Conservation (phyloP, 2,888 invertebrate genomes). For the Timema podura region DNA sequence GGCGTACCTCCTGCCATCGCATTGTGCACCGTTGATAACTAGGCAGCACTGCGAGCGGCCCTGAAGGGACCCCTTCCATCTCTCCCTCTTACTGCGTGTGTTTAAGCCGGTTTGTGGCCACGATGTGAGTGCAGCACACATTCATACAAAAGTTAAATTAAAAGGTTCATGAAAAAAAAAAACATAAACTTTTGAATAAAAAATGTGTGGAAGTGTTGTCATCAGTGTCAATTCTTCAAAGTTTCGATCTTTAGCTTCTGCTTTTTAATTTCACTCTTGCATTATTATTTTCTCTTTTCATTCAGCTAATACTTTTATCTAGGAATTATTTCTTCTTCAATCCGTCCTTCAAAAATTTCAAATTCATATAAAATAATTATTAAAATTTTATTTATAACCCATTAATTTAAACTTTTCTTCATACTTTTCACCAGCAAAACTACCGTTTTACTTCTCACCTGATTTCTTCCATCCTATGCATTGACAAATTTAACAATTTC, state of each 20-base stretch:
- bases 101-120: constrained; percentile 18
- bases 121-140: constrained; percentile 22
- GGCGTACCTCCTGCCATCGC: background rate
- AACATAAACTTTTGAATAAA: constrained; percentile 7
- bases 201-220: constrained; percentile 23
- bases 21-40: constrained; percentile 6
- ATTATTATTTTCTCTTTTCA: background rate
- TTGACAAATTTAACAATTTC: background rate
- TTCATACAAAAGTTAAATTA: constrained; percentile 10
- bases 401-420: background rate
- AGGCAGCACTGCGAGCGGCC: constrained; percentile 13
- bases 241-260: constrained; percentile 14
- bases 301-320: constrained; percentile 11
- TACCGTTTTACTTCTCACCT: background rate
- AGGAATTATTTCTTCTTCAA: constrained; percentile 19
- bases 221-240: constrained; percentile 23
- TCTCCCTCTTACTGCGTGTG: constrained; percentile 19
- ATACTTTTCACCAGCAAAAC: background rate
- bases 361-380: constrained; percentile 9
- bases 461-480: background rate
- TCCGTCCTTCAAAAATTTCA: constrained; percentile 20
- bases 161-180: constrained; percentile 13
- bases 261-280: constrained; percentile 4
- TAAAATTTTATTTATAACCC: background rate
- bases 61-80: constrained; percentile 10